Percentiles rank a stretch among this genome's conserved stretches.
Evolutionary conservation across 2,888 invertebrate species (phyloP).

Genomic region (Conus canariensis): DNA sequence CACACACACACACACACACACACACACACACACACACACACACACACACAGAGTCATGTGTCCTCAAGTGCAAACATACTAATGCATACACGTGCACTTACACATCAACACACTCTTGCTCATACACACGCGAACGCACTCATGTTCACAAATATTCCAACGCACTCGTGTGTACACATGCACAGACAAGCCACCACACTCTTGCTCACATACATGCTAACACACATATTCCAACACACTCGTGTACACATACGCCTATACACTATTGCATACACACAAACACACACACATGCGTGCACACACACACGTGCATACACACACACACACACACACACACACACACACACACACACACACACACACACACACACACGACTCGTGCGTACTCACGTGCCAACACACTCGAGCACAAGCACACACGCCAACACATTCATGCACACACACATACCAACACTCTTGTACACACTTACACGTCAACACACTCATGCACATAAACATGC

Average conservation of each 20-base stretch:
- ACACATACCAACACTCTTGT: no score
- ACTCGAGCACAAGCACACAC: no score
- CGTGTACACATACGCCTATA: neutral
- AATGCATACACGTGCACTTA: neutral
- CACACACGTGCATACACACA: conserved; percentile 9
- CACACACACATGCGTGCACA: neutral
- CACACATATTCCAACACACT: neutral
- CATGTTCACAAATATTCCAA: no score
- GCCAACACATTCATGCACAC: no score
- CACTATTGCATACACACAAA: neutral
- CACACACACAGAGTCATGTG: neutral
- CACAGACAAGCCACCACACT: neutral
- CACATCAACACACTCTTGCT: no score
- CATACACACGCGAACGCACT: no score
- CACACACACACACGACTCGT: no score
- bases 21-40: neutral
- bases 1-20: no score
- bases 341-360: conserved; percentile 4
- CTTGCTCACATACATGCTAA: neutral
- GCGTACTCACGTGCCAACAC: no score
- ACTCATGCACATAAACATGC: no score
- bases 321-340: neutral
- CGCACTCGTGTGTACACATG: no score
- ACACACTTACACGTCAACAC: no score
- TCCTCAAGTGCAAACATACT: neutral